These are phyloP conservation scores for Drosophila tristis DNA, from an alignment of 1,140 invertebrate genomes.

Conservation along the genomic window DNA sequence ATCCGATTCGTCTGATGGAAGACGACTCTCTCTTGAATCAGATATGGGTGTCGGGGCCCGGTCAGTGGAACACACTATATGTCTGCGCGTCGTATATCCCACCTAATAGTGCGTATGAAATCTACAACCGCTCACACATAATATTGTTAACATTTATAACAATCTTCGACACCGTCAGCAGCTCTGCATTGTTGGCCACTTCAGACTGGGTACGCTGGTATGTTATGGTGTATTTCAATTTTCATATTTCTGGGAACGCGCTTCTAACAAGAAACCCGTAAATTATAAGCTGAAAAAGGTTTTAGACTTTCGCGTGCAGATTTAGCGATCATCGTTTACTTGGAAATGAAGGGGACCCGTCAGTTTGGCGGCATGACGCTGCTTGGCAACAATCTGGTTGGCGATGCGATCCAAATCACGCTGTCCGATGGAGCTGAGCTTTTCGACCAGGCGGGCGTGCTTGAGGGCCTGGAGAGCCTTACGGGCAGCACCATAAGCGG, in stretches of 20 bases:
- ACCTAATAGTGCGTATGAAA: too few relatives aligned
- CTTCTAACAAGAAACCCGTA: constrained; percentile 70
- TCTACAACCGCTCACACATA: too few relatives aligned
- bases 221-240: constrained; percentile 66
- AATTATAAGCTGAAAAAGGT: constrained; percentile 63
- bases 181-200: too few relatives aligned
- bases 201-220: constrained; percentile 1
- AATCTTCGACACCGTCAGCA: too few relatives aligned
- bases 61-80: too few relatives aligned
- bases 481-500: constrained; percentile 86
- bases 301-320: constrained; percentile 51
- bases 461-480: too few relatives aligned
- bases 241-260: constrained; percentile 32
- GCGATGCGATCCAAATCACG: constrained; percentile 99
- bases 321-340: constrained; percentile 57
- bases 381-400: constrained; percentile 93
- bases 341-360: constrained; percentile 84
- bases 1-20: too few relatives aligned
- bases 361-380: constrained; percentile 86
- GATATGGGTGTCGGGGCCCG: too few relatives aligned
- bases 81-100: too few relatives aligned
- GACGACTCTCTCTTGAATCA: too few relatives aligned
- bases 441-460: too few relatives aligned
- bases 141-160: too few relatives aligned
- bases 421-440: constrained; percentile 95